Base-by-base conservation (phyloP, 2,888 invertebrate species). In the Drosophila testacea region DNA sequence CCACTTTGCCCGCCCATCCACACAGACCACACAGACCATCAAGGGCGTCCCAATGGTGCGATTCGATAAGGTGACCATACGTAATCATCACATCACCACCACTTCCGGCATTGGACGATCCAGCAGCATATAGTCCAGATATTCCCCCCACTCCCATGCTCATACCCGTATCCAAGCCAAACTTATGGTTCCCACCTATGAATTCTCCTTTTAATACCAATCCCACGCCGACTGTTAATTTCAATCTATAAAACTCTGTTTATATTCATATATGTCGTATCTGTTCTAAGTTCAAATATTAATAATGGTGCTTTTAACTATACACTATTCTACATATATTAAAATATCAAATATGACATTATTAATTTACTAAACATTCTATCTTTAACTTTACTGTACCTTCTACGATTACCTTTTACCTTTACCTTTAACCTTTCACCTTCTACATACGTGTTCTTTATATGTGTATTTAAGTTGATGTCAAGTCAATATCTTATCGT, bases 21-120 rank as follows among this genome's bases (percentile, higher is more conserved):
- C 56, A 74, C 83, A 82, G 82, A 77, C 61, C 56, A 66, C 67
- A 34, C 66, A 48, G 55, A 60, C 56, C 38, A 38, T 51, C 39
- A 63, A 34, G 44, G 73, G 67, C 44, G 34, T 69, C 28, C 86
- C 77, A 79, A 83, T 83, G 83, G 83, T 77, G 48, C 77, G 60
- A 60, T 83, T 85, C 73, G 79, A 71, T 47, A 77, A 65, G 71
- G 61, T 70, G 67, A 56, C 32, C 39, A 50, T 54, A 42, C 79
- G 82, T 34, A 69, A 74, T 54, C 81, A 92, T 71, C 92, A 92
- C 60, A 91, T 92, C 65, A 92, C 92, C 41, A 92, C 92, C 56
- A 92, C 92, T 39, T 91, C 92, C 9, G 92, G 91, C 56, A 89
- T 91, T 28, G 93, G 93, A 42, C 89, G 92, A 1, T 92, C 92